Evolutionary conservation across 2,797 vertebrate species (phyloP).

Genomic region (Rhinogobio ventralis): DNA sequence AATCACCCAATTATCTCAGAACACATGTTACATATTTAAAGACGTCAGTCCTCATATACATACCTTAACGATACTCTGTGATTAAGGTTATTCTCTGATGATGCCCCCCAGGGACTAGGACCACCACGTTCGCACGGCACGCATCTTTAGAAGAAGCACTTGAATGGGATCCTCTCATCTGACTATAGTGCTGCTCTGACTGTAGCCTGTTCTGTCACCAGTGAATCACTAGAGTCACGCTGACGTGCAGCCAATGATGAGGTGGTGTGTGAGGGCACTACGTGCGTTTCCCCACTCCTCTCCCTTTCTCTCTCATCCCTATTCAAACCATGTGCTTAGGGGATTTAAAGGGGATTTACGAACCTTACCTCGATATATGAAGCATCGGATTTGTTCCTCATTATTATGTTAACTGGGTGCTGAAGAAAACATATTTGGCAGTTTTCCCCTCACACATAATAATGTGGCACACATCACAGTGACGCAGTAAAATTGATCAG

Average conservation of each 20-base stretch:
- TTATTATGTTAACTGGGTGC: neutral
- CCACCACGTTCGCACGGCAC: constrained; percentile 13
- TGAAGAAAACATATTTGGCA: neutral
- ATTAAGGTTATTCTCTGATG: neutral
- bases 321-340: constrained; percentile 21
- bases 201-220: constrained; percentile 10
- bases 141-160: neutral
- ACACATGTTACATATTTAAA: neutral
- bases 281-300: constrained; percentile 29
- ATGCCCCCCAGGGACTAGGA: neutral
- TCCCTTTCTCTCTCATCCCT: constrained; percentile 1
- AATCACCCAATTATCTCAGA: constrained; percentile 11
- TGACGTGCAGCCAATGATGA: constrained; percentile 51
- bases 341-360: constrained; percentile 44
- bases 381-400: neutral
- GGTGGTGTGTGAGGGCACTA: neutral
- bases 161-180: neutral
- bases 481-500: neutral
- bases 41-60: neutral
- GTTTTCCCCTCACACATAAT: neutral
- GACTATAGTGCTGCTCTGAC: neutral
- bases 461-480: neutral
- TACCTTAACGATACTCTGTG: constrained; percentile 36
- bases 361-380: neutral
- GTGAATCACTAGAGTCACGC: constrained; percentile 6